These are phyloP conservation scores for Channa maculata DNA, from an alignment of 2,113 vertebrate species.

Conservation along the genomic window DNA sequence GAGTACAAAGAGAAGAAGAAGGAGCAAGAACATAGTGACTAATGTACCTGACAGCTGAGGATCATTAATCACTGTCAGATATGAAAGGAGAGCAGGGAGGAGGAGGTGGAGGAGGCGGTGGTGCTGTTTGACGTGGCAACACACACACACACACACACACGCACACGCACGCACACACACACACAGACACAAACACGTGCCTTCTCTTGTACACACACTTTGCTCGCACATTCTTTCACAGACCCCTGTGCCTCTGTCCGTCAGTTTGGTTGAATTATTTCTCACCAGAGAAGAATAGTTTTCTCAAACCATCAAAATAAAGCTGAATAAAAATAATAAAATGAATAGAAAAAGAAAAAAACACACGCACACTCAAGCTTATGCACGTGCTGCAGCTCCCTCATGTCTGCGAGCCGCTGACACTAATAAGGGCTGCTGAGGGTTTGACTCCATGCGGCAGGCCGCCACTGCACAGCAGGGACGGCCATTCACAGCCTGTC, in stretches of 20 bases:
- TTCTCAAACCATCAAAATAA: slow-evolving; percentile 34
- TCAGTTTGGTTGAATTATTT: slow-evolving; percentile 56
- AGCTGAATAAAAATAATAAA: slow-evolving; percentile 27
- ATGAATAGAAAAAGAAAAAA: slow-evolving; percentile 38
- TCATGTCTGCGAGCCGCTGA: slow-evolving; percentile 71
- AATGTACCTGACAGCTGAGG: slow-evolving; percentile 82
- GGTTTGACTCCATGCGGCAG: slow-evolving; percentile 77
- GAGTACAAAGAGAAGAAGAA: slow-evolving; percentile 7
- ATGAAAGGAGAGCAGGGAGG: slow-evolving; percentile 67
- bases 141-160: slow-evolving; percentile 35
- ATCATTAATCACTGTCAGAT: slow-evolving; percentile 85
- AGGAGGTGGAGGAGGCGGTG: slow-evolving; percentile 36
- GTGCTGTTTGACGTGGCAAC: slow-evolving; percentile 57
- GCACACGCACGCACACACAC: slow-evolving; percentile 31
- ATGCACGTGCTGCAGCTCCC: slow-evolving; percentile 33
- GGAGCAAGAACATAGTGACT: slow-evolving; percentile 58
- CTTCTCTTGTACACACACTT: slow-evolving; percentile 19
- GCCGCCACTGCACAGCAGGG: slow-evolving; percentile 76
- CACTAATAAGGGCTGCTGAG: slow-evolving; percentile 81
- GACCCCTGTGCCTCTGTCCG: slow-evolving; percentile 42
- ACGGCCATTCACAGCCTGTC: slow-evolving; percentile 80
- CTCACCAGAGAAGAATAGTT: slow-evolving; percentile 29
- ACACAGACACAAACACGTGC: slow-evolving; percentile 22
- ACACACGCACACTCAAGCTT: slow-evolving; percentile 19
- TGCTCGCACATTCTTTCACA: slow-evolving; percentile 53